Base-by-base conservation (phyloP, 1,140 invertebrate genomes). In the Stenopsyche tienmushanensis region DNA sequence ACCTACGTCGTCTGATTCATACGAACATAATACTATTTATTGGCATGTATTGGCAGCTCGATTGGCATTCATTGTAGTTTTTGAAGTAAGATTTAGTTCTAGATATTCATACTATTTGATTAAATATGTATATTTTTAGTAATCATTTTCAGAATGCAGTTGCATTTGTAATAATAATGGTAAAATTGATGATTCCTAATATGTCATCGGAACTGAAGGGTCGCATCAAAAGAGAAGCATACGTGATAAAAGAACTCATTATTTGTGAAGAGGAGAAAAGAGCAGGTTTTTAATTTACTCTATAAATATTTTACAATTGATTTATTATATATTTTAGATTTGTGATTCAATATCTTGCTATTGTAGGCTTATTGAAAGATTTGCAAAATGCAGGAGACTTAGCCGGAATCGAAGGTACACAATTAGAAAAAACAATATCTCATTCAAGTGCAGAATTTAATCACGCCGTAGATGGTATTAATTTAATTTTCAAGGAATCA, bases 41-140 rank as follows among this genome's bases (percentile, higher is more conserved):
- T 99, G 95, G 92, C 87, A 94, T 67, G 86, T 98, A 57, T 82
- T 99, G 64, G 93, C 92, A 13, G 89, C 93, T 0, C 79, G 93
- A 64, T 78, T 98, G 13, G 87, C 86, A 1, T 98, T 98, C 77
- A 89, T 98, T 25, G 91, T 98, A 3, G 81, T 96, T 1, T 98
- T 98, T 82, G 93, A 97, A 85, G 93, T 96, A 75, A 77, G n/a
- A n/a, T n/a, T n/a, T n/a, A n/a, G n/a, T n/a, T n/a, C n/a, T 52
- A 64, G 47, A 57, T 65, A 41, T 62, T 50, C n/a, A 3, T 20
- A 3, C 21, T 3, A 21, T 20, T 3, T 50, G 13, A 8, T 21
- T 50, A 13, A 5, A 26, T 17, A 2, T 54, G 13, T 13, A 54
- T 26, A 9, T 54, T 26, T 26, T 24, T 25, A 25, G 8, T 24